Base-by-base conservation (phyloP, 2,888 invertebrate genomes). In the Pterostichus niger region DNA sequence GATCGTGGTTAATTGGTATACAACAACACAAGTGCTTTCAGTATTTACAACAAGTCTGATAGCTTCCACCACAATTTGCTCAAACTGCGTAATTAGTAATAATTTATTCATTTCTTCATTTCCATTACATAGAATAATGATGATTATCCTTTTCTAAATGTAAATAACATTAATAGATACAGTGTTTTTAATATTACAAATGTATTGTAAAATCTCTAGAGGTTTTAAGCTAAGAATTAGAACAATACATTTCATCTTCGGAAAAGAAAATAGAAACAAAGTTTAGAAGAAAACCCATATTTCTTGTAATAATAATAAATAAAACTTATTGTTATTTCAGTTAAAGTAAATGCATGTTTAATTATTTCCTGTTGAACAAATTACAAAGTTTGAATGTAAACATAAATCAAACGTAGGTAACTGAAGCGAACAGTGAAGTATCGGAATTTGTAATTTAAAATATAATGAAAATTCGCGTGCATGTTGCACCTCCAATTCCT, bases 391-490 rank as follows among this genome's bases (percentile, higher is more conserved):
- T 11, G 35, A 44, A 71, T 64, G 68, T 44, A 71, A 71, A 71
- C 68, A 71, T 24, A 75, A 31, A 75, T 73, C 13, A 52, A 49
- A 52, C 52, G 44, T 44, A 73, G 17, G 73, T 44, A 64, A 64
- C 33, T 52, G n/a, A 75, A 75, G 52, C 52, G 40, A 52, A 49
- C 40, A 54, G 52, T 31, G 33, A 31, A 75, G 54, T 49, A 75
- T 52, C 11, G 75, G 75, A 75, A 75, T 75, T 49, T 75, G 52
- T 33, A 75, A 75, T 75, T 75, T 49, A 75, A 64, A 75, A 75
- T 52, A 75, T 75, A 75, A 75, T 75, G 75, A 75, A 75, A 75
- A 49, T 52, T 52, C 75, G 24, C 49, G 24, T 33, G 15, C 75
- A 33, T 6, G 64, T 31, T 64, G 31, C 59, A 59, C 64, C n/a